Evolutionary conservation across 2,113 vertebrate species (phyloP), one percentile per base, ranked within the genome.

Genomic region (Bucco capensis): DNA sequence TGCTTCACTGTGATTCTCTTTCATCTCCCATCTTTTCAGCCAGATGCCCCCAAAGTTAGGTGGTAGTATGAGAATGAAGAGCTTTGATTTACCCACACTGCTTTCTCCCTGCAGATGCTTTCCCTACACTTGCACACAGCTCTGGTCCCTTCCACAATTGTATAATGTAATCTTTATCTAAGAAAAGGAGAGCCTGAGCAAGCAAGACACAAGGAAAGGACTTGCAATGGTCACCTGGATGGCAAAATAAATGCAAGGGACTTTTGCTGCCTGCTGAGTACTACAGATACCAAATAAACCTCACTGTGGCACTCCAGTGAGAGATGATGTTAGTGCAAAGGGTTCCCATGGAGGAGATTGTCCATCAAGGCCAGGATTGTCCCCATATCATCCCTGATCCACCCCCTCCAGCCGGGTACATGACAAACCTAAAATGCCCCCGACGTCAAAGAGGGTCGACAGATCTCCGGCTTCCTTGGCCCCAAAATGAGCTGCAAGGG

Each of bases 371-470:
- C 25, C 58, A 65, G 35, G 8, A 38, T 8, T 72, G 24, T 53
- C 65, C 42, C 37, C 33, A 58, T 13, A 64, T 12, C 33, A 22
- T 8, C 44, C 69, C 76, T 2, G 0, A 44, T 17, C 30, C 37
- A 37, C 16, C 19, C 37, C 9, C 14, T 27, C 40, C 4, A 16
- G 23, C n/a, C 19, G 0, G 3, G 10, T 7, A 19, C 0, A 2
- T 47, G 31, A 73, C 94, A 33, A 95, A 99, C 99, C 99, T 90
- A 99, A n/a, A 75, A 99, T 99, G 78, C 99, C 99, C 31, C 99
- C 99, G 1, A 97, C 98, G 18, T 99, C 99, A n/a, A 99, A 99
- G 50, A 99, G 97, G 0, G 99, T 99, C 0, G 99, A 99, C 90
- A 99, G 97, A 94, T 99, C 98, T 28, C 99, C 99, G 0, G 99